Base-by-base conservation (phyloP, 2,797 vertebrate genomes). In the Peromyscus nudipes region DNA sequence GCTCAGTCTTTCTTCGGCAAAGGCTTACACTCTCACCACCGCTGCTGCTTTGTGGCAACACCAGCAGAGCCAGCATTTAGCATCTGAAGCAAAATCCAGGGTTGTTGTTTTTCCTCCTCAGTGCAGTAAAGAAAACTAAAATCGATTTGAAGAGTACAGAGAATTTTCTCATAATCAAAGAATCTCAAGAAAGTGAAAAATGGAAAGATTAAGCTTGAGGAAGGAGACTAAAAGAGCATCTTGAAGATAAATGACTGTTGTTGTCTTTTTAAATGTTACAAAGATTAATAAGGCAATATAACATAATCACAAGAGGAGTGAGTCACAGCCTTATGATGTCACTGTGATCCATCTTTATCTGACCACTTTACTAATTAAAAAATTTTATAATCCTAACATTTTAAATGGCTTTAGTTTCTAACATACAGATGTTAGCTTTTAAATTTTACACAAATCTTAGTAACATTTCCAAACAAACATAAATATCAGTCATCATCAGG, bases 281-380 rank as follows among this genome's bases (percentile, higher is more conserved):
- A 92, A 52, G 89, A 69, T 80, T 92, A 79, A 91, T 93, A 96
- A n/a, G 43, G 29, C 25, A 86, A 19, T 46, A 88, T 92, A 90
- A 90, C 60, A 29, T 89, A 81, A 96, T 87, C 57, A 94, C 37
- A 89, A 69, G 87, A 94, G 95, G 34, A 80, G 49, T 91, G 84
- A 94, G 82, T 97, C 92, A 92, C 6, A 67, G 82, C 27, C 60
- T 87, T 80, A 52, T 83, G 62, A 94, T 67, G 3, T 76, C 46
- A 89, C 27, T 14, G 27, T 52, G 65, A 96, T 23, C 43, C 83
- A 37, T 84, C 60, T 86, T 96, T 89, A 85, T 92, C 69, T 94
- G 82, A 87, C 69, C n/a, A 83, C 69, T 92, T 93, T 40, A 60
- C 57, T 95, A 46, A 95, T 75, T 86, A 89, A 95, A 91, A 85